Evolutionary conservation across 2,888 invertebrate species (phyloP), one percentile per base, ranked within the genome.

Genomic region (Drosophila villosipedis): DNA sequence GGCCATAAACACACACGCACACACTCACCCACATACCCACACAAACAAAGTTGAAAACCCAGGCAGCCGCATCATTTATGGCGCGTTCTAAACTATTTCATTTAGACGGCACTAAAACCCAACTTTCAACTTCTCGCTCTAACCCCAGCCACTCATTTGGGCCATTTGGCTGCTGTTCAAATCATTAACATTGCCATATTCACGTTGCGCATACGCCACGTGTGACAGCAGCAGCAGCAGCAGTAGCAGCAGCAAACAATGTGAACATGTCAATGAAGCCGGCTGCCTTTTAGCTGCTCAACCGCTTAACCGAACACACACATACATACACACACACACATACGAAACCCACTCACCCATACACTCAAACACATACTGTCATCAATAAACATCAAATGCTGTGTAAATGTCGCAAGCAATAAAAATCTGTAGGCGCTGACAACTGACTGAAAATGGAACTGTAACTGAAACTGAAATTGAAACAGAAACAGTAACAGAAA

Each of bases 351-450:
- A 43, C 22, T 19, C 41, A 41, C 41, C 35, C 25, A 28, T 37
- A n/a, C 35, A 25, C 49, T 58, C 57, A 37, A 31, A 53, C 55
- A 37, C 37, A 60, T 22, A 35, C 16, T 47, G 25, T 43, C 70
- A 66, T 76, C 73, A 78, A 83, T 79, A 80, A 84, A 82, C 88
- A 84, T 84, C 75, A 84, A 88, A 84, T 80, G 79, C 73, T 72
- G 75, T 82, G 80, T 68, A 84, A 84, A 87, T 88, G 85, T 82
- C 80, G 72, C 68, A 77, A 61, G 84, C 84, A 87, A 87, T 84
- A 84, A 88, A 84, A 84, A 82, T 84, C 83, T 72, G 81, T 83
- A 80, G 68, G 83, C 82, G 82, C 60, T 68, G 82, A 78, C 68
- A 78, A 58, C 66, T 59, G 75, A 53, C 74, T 9, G 43, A 25